These are phyloP conservation scores for Ceuthmochares aereus DNA, from an alignment of 2,113 vertebrate genomes.

Conservation along the genomic window DNA sequence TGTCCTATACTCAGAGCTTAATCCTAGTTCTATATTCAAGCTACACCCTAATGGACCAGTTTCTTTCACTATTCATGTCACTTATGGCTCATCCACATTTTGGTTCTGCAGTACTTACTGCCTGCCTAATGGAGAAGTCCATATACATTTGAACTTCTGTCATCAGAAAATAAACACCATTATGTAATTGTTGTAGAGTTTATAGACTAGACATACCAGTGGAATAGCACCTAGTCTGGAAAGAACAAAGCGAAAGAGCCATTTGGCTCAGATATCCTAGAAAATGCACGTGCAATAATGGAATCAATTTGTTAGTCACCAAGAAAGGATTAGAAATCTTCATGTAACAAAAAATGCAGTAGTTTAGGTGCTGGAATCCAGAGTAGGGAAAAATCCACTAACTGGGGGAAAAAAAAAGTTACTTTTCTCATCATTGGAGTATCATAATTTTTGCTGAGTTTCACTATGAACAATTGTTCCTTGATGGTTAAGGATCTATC, in stretches of 20 bases:
- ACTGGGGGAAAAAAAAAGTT: background rate
- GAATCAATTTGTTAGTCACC: background rate
- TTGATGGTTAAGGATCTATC: slow-evolving; percentile 34
- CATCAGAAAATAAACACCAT: background rate
- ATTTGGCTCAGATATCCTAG: background rate
- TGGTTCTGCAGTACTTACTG: background rate
- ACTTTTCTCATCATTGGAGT: slow-evolving; percentile 16
- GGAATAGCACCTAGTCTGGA: background rate
- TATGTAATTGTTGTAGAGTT: background rate
- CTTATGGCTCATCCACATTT: background rate
- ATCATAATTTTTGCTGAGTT: slow-evolving; percentile 23
- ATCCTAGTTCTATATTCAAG: background rate
- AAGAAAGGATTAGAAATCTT: background rate
- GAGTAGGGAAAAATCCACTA: background rate
- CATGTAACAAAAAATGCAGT: background rate
- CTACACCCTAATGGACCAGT: background rate
- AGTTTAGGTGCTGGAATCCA: background rate
- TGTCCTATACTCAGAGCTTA: background rate
- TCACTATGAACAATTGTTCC: slow-evolving; percentile 27
- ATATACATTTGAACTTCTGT: background rate
- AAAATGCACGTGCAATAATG: background rate
- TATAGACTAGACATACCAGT: background rate
- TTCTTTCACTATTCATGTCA: background rate
- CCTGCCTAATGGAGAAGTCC: background rate
- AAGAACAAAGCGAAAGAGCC: background rate